phyloP scores from a whole-genome alignment of 2,797 vertebrate genomes.

The Leucoraja ocellata region DNA sequence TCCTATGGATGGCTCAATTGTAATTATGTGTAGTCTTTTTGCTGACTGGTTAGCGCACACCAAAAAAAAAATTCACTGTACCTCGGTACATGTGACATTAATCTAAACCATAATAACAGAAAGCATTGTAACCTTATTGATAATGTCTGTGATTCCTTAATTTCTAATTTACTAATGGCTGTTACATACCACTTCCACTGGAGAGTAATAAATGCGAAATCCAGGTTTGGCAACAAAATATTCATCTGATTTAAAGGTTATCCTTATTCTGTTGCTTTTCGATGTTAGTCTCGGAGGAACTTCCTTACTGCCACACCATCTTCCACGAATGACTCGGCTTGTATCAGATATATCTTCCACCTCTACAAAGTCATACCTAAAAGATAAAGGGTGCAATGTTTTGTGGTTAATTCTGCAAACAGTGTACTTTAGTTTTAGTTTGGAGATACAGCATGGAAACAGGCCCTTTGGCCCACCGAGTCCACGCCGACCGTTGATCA shows the following conservation, averaged over 20 bases:
- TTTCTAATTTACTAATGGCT: neutral
- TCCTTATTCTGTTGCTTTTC: constrained; percentile 77
- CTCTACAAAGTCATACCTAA: constrained; percentile 92
- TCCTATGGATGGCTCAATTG: too few relatives aligned
- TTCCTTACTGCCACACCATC: constrained; percentile 86
- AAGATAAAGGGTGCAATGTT: neutral
- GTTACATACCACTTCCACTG: constrained; percentile 71
- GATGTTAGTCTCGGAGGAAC: constrained; percentile 78
- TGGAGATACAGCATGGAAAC: too few relatives aligned
- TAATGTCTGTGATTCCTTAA: neutral
- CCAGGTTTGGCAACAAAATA: constrained; percentile 95
- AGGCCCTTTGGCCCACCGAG: too few relatives aligned
- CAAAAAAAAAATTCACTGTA: too few relatives aligned
- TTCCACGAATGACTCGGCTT: constrained; percentile 80
- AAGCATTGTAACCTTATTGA: neutral
- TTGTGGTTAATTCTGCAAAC: neutral
- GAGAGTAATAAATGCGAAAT: constrained; percentile 85
- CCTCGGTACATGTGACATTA: too few relatives aligned
- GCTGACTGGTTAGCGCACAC: too few relatives aligned
- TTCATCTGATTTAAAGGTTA: constrained; percentile 93
- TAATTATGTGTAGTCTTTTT: too few relatives aligned
- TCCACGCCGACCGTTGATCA: too few relatives aligned
- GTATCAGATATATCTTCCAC: constrained; percentile 84
- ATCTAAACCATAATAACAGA: too few relatives aligned
- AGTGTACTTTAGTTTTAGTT: neutral